Evolutionary conservation across 2,888 invertebrate species (phyloP), one percentile per base, ranked within the genome.

Genomic region (Andrena bicolor): DNA sequence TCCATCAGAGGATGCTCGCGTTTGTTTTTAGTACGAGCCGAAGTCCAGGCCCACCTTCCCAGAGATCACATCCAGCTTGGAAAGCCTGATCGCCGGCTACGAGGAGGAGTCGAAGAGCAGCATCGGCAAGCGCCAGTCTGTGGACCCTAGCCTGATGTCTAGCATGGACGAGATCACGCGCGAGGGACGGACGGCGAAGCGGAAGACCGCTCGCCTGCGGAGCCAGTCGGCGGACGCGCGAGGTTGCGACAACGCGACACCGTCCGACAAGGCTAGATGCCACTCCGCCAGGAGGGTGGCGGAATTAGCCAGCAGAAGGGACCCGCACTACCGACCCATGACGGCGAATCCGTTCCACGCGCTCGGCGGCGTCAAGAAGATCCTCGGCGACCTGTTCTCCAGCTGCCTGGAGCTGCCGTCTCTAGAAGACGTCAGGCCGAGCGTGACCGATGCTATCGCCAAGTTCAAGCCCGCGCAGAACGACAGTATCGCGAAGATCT

Each of bases 31-130:
- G 98, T 97, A 97, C 94, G 98, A 98, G 93, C 97, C 98, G 32
- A 97, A 97, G 93, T 97, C 96, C 93, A 96, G 99, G 89, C 98
- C 98, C 80, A 96, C 97, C 89, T 98, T 98, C 95, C 95, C 96
- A 58, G 98, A 98, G 94, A 97, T 98, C 92, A 96, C 96, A 89
- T 95, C 95, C 89, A 96, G 91, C 13, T 91, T 95, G 80, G 95
- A 95, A 74, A 89, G 86, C 10, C 94, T 96, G 92, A 96, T 96
- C 89, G 92, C 86, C 8, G 87, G 79, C 10, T 90, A 88, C 71
- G 90, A 92, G 68, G 91, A 92, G 32, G 91, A 92, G 20, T 69
- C 86, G 2, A 92, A 91, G 74, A 82, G 8, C 63, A 89, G 66
- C 35, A 84, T 91, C 23, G 89, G 88, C 4, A 93, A 92, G 64